phyloP scores from a whole-genome alignment of 1,140 invertebrate genomes.

The Drosophila trapezifrons region DNA sequence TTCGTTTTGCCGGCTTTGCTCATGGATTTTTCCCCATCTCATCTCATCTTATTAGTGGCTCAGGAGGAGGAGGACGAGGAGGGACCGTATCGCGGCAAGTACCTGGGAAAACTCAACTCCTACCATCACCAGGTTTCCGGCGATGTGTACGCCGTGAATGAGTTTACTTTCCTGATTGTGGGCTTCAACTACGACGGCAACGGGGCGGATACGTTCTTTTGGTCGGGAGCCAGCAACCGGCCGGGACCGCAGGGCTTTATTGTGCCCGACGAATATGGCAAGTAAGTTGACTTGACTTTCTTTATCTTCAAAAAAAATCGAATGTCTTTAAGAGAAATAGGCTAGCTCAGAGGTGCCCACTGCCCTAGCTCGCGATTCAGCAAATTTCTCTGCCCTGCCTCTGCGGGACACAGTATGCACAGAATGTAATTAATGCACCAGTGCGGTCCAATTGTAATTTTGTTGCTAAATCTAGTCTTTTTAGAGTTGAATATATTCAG shows the following conservation, averaged over 20 bases:
- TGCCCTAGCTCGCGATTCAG: too few species aligned
- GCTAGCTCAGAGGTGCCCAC: too few species aligned
- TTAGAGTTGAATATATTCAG: too few species aligned
- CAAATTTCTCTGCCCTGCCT: too few species aligned
- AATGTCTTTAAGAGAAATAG: too few species aligned
- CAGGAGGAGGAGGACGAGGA: constrained; percentile 86
- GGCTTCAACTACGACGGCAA: constrained; percentile 96
- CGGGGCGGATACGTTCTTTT: constrained; percentile 95
- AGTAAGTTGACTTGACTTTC: too few species aligned
- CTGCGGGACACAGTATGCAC: too few species aligned
- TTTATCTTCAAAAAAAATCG: too few species aligned
- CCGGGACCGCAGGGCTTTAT: constrained; percentile 96
- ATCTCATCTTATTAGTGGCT: constrained; percentile 35
- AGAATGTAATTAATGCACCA: too few species aligned
- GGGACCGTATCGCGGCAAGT: constrained; percentile 91
- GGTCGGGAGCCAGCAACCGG: constrained; percentile 93
- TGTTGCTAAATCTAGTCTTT: too few species aligned
- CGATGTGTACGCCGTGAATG: constrained; percentile 95
- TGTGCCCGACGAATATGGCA: constrained; percentile 93
- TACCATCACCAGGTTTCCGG: constrained; percentile 95
- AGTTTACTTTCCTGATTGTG: constrained; percentile 92
- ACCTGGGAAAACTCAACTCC: constrained; percentile 93
- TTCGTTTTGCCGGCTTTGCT: constrained; percentile 18
- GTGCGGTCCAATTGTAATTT: too few species aligned
- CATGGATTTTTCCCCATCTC: not conserved